Conservation (phyloP, 2,797 vertebrate genomes). For the Eospalax fontanierii region DNA sequence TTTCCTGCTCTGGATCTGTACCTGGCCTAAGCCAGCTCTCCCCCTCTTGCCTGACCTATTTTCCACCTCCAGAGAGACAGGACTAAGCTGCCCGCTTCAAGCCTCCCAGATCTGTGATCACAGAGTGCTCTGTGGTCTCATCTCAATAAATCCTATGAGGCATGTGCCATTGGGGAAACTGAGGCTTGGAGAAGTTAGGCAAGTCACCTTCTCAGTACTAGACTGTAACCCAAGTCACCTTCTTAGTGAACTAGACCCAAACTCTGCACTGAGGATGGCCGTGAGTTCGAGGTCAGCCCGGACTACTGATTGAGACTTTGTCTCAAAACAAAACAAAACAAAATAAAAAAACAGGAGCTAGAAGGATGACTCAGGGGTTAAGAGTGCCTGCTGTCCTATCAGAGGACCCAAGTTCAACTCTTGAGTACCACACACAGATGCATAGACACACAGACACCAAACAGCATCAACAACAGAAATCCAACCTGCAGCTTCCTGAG, state of each 20-base stretch:
- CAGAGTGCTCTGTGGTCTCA: not conserved
- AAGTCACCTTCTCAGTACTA: not conserved
- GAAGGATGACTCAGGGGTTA: not conserved
- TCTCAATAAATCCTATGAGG: not conserved
- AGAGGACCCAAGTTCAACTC: not conserved
- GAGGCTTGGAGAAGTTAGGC: slow-evolving; percentile 1
- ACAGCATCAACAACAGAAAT: not conserved
- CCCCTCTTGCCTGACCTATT: not conserved
- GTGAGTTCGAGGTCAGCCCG: not conserved
- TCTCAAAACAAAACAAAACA: not conserved
- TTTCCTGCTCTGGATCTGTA: not conserved
- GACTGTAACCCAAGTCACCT: not conserved
- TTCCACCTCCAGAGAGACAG: not conserved
- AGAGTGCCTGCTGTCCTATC: not conserved
- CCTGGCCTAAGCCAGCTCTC: not conserved
- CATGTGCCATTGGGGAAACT: not conserved
- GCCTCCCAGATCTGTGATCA: too few relatives aligned
- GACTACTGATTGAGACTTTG: not conserved
- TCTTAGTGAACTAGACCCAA: not conserved
- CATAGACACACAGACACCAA: not conserved
- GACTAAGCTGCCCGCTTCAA: not conserved
- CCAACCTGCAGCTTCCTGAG: not conserved
- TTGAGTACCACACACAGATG: not conserved
- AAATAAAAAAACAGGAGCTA: too few relatives aligned
- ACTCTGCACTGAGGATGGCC: not conserved